Percentiles rank a stretch among this genome's conserved stretches.
phyloP scores from a whole-genome alignment of 2,888 invertebrate species.

The Chrysolina haemoptera region DNA sequence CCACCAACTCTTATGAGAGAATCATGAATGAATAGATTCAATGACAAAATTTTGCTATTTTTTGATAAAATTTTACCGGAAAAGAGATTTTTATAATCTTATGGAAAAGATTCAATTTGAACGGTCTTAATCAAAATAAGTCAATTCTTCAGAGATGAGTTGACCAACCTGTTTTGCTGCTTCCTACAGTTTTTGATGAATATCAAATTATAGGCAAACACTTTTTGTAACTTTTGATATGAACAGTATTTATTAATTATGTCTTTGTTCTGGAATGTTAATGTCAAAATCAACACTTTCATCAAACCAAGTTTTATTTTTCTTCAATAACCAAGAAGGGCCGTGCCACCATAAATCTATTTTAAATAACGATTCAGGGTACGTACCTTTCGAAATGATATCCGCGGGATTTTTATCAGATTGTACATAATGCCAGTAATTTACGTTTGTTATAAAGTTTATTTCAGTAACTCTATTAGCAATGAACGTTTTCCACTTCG shows the following conservation, averaged over 20 bases:
- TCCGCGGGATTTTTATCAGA: not conserved
- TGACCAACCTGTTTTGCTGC: not conserved
- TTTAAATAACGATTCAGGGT: not conserved
- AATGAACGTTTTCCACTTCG: not conserved
- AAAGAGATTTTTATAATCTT: slow-evolving; percentile 10
- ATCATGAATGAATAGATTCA: not conserved
- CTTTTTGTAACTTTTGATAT: not conserved
- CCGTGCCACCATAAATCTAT: not conserved
- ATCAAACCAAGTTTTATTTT: not conserved
- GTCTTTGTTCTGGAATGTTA: not conserved
- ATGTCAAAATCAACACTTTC: not conserved
- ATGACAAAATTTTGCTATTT: not conserved
- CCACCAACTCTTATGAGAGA: not conserved
- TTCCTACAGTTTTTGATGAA: not conserved
- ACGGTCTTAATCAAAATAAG: not conserved
- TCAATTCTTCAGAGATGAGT: not conserved
- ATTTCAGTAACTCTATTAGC: slow-evolving; percentile 13
- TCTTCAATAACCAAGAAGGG: not conserved
- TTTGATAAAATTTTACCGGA: not conserved
- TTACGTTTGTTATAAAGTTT: not conserved
- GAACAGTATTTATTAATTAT: not conserved
- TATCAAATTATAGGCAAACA: not conserved
- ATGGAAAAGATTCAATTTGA: slow-evolving; percentile 1
- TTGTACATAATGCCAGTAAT: not conserved
- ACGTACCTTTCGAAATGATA: not conserved